A percentile compares a stretch with the other conserved stretches of the same genome.
Evolutionary conservation across 2,888 invertebrate genomes (phyloP).

Genomic region (Euphydryas editha): DNA sequence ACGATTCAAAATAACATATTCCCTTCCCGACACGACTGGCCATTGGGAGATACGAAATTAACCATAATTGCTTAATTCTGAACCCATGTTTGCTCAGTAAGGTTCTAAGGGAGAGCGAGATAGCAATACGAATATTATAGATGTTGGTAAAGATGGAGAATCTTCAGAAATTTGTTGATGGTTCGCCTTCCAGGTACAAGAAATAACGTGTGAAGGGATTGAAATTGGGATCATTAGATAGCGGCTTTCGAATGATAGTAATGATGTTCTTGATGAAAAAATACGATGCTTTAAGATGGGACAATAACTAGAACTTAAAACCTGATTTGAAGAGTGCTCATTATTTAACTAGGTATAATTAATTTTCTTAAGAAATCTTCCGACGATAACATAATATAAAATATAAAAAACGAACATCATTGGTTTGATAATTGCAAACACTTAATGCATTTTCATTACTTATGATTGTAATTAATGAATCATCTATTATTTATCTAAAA

Average conservation of each 20-base stretch:
- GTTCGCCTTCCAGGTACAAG: conserved; percentile 72
- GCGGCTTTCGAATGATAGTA: conserved; percentile 61
- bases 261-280: conserved; percentile 52
- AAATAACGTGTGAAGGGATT: conserved; percentile 74
- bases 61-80: conserved; percentile 83
- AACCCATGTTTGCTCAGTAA: conserved; percentile 72
- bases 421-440: not conserved
- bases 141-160: conserved; percentile 31
- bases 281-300: conserved; percentile 50
- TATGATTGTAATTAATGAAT: no score
- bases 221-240: conserved; percentile 69
- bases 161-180: conserved; percentile 47
- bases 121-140: conserved; percentile 43
- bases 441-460: no score
- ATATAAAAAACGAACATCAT: no score
- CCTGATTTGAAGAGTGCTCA: not conserved
- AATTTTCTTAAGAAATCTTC: not conserved
- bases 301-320: not conserved
- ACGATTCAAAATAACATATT: conserved; percentile 82
- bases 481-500: no score
- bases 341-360: not conserved
- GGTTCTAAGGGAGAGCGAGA: conserved; percentile 56
- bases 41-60: conserved; percentile 80
- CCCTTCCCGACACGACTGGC: conserved; percentile 70
- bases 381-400: not conserved